Evolutionary conservation across 2,113 vertebrate genomes (phyloP).

Genomic region (Mungos mungo): DNA sequence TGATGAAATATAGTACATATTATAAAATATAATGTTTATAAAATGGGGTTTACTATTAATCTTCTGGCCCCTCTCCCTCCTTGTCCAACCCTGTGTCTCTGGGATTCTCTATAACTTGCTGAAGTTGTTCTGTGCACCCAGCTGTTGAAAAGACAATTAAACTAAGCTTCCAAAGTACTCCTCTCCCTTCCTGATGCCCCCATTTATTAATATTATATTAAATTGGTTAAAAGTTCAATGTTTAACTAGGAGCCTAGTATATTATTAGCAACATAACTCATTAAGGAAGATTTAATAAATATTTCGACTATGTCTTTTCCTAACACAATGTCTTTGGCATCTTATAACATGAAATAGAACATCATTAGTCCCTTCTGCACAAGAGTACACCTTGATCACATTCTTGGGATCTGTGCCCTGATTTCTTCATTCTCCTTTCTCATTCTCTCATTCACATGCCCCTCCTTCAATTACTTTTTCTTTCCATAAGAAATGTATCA

Average conservation of each 20-base stretch:
- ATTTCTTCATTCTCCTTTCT: background rate
- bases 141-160: background rate
- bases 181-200: background rate
- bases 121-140: background rate
- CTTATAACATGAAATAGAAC: background rate
- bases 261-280: background rate
- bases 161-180: background rate
- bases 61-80: background rate
- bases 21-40: background rate
- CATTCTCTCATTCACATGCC: background rate
- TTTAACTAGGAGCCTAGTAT: slow-evolving; percentile 4
- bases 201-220: background rate
- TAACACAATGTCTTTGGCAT: background rate
- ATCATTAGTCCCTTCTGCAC: background rate
- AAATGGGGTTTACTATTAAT: background rate
- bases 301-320: background rate
- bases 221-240: background rate
- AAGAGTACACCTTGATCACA: background rate
- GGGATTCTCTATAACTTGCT: background rate
- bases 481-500: background rate
- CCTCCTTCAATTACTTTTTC: background rate
- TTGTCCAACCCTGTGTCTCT: background rate
- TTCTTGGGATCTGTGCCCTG: background rate
- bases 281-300: background rate
- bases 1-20: background rate